Evolutionary conservation across 1,140 invertebrate species (phyloP).

Genomic region (Drosophila suzukii): DNA sequence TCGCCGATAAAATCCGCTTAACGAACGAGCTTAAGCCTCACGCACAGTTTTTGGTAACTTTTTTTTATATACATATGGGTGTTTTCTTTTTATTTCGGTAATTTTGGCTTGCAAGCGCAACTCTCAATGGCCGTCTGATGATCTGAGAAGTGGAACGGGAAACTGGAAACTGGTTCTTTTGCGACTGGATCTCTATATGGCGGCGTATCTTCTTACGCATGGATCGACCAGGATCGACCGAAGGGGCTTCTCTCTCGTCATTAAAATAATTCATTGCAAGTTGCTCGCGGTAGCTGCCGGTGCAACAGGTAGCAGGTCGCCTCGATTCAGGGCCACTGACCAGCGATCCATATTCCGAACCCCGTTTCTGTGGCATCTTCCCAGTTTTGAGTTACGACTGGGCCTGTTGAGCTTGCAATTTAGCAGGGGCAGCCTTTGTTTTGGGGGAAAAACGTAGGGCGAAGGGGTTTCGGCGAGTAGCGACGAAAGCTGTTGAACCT

Average conservation of each 20-base stretch:
- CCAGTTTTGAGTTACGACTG: conserved; percentile 64
- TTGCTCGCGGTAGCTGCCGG: conserved; percentile 43
- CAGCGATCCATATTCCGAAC: conserved; percentile 39
- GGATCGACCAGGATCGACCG: conserved; percentile 36
- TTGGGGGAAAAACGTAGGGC: neutral
- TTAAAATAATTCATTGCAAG: conserved; percentile 79
- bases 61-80: conserved; percentile 2
- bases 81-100: conserved; percentile 29
- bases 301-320: conserved; percentile 69
- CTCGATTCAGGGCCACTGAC: conserved; percentile 45
- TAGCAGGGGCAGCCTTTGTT: neutral
- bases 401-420: conserved; percentile 49
- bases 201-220: conserved; percentile 63
- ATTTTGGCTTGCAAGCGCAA: conserved; percentile 58
- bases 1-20: conserved; percentile 71
- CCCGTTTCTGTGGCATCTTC: conserved; percentile 17
- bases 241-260: conserved; percentile 64
- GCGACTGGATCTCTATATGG: conserved; percentile 43
- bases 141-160: conserved; percentile 35
- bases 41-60: conserved; percentile 43
- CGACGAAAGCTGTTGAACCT: neutral
- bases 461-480: neutral
- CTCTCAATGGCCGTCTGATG: conserved; percentile 58
- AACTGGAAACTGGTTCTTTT: conserved; percentile 49
- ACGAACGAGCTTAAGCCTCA: conserved; percentile 53